A percentile compares a stretch with the other conserved stretches of the same genome.
These are phyloP conservation scores for Hydropotes inermis DNA, from an alignment of 2,113 vertebrate genomes.

Conservation along the genomic window DNA sequence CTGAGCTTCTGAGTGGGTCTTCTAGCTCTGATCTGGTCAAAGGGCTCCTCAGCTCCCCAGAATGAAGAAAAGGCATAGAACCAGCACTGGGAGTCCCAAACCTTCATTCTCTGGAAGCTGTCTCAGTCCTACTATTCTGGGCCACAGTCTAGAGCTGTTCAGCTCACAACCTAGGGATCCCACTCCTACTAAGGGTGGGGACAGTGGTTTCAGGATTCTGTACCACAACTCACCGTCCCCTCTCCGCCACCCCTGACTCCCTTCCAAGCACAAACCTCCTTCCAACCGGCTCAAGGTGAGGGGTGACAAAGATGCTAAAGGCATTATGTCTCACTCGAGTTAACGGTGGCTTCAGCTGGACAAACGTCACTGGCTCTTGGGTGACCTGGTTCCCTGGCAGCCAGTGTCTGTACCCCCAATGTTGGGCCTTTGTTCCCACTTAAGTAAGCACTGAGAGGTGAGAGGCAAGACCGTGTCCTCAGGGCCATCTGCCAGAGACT, in stretches of 20 bases:
- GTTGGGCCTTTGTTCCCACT: background rate
- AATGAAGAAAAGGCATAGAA: conserved; percentile 38
- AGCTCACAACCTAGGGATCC: background rate
- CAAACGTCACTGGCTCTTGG: background rate
- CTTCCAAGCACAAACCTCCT: background rate
- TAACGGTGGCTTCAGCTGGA: background rate
- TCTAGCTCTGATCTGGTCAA: background rate
- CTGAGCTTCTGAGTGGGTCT: background rate
- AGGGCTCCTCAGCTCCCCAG: background rate
- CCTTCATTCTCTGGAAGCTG: conserved; percentile 52
- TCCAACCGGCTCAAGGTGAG: background rate
- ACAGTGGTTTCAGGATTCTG: background rate
- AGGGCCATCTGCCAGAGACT: background rate
- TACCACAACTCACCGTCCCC: too few relatives aligned
- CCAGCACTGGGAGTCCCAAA: background rate
- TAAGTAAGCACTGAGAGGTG: background rate
- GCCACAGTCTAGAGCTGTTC: background rate
- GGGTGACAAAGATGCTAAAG: background rate
- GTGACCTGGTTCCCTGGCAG: background rate
- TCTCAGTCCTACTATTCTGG: background rate
- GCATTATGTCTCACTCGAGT: background rate
- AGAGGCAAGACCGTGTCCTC: background rate
- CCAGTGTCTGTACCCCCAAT: background rate
- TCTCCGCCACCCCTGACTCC: accelerated
- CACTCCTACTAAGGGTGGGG: background rate